Evolutionary conservation across 1,140 invertebrate species (phyloP).

Genomic region (Pogonognathellus flavescens): DNA sequence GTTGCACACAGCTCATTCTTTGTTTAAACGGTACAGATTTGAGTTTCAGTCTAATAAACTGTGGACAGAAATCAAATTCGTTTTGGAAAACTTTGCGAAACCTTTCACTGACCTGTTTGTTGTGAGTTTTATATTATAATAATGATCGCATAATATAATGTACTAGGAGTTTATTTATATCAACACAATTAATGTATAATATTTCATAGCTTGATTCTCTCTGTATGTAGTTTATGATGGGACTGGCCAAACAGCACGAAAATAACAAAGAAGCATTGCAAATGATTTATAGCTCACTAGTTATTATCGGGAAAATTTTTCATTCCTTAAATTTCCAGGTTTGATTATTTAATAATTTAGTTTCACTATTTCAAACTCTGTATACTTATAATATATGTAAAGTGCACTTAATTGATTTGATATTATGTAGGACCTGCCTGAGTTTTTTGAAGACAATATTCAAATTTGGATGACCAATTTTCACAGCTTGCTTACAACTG

Average conservation of each 20-base stretch:
- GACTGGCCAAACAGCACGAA: conserved; percentile 82
- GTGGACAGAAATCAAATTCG: conserved; percentile 98
- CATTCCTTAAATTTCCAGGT: conserved; percentile 95
- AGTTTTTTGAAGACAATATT: conserved; percentile 99
- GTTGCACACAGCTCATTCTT: conserved; percentile 92
- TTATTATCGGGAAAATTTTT: conserved; percentile 95
- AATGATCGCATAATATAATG: too few relatives aligned
- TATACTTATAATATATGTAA: too few relatives aligned
- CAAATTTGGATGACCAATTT: conserved; percentile 93
- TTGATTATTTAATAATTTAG: conserved; percentile 65
- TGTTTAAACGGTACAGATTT: conserved; percentile 95
- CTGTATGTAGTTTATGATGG: conserved; percentile 86
- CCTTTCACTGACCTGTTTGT: conserved; percentile 92
- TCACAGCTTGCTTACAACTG: conserved; percentile 81
- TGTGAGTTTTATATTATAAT: conserved; percentile 72
- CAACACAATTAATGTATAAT: too few relatives aligned
- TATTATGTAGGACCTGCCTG: conserved; percentile 85
- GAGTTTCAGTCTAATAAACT: conserved; percentile 95
- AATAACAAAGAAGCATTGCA: conserved; percentile 85
- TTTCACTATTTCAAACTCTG: neutral
- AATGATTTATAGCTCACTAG: conserved; percentile 90
- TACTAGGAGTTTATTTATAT: too few relatives aligned
- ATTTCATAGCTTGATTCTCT: too few relatives aligned
- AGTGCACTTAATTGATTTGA: too few relatives aligned
- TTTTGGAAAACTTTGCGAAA: conserved; percentile 92